phyloP scores from a whole-genome alignment of 35 echinoderm and acorn worm genomes.

The Lytechinus variegatus region DNA sequence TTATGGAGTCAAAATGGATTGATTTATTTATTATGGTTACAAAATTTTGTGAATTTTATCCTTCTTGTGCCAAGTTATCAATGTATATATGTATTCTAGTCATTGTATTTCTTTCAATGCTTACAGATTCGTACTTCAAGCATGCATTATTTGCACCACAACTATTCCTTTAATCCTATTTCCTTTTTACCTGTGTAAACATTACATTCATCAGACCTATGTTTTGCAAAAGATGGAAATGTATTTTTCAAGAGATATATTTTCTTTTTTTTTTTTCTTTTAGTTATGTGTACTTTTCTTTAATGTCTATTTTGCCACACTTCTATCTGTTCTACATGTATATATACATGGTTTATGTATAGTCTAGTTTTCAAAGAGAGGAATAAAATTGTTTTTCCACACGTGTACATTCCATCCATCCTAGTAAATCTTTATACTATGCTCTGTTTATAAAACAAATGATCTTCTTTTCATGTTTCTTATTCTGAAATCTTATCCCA shows the following conservation, averaged over 20 bases:
- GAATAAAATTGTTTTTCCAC: neutral
- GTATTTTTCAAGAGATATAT: no score
- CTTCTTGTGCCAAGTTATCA: neutral
- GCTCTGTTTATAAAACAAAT: neutral
- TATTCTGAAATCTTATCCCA: neutral
- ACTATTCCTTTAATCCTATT: neutral
- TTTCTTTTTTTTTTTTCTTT: neutral
- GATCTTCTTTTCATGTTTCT: neutral
- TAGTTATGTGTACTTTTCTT: neutral
- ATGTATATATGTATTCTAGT: neutral
- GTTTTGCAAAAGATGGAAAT: neutral
- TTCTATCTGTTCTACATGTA: neutral
- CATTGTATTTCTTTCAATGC: neutral
- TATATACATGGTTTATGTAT: neutral
- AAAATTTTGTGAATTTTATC: neutral
- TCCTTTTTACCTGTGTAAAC: neutral
- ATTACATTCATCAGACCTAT: neutral
- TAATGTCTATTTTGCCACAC: neutral
- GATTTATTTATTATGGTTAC: constrained; percentile 20
- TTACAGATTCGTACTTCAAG: neutral
- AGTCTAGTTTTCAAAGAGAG: neutral
- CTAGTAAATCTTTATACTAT: neutral
- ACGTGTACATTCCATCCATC: neutral
- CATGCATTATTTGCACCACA: neutral
- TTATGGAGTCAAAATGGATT: neutral